phyloP scores from a whole-genome alignment of 2,113 vertebrate genomes.

The Ahaetulla prasina region DNA sequence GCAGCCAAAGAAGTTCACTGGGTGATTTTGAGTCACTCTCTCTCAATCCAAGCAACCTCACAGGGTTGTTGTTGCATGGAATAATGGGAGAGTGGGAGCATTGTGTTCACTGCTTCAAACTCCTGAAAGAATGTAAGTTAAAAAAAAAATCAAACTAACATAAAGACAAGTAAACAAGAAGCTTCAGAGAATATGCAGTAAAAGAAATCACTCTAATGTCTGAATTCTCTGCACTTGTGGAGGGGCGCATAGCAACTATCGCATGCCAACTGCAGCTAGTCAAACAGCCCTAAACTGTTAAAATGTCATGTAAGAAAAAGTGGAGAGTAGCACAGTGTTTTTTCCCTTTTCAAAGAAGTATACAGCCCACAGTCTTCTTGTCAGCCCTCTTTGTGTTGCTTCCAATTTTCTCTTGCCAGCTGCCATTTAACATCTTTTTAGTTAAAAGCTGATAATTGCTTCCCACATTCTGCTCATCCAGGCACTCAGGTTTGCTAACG shows the following conservation, averaged over 20 bases:
- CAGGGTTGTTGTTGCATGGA: not conserved
- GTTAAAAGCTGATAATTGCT: not conserved
- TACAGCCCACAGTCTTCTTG: not conserved
- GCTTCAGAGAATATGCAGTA: not conserved
- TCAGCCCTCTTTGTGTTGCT: not conserved
- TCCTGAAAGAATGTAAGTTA: not conserved
- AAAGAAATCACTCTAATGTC: not conserved
- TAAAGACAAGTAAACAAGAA: not conserved
- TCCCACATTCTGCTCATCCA: not conserved
- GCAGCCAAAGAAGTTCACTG: not conserved
- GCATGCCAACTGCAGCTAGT: not conserved
- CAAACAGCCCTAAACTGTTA: not conserved
- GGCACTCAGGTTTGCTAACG: not conserved
- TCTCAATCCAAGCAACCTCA: not conserved
- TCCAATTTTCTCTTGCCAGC: not conserved
- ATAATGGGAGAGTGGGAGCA: not conserved
- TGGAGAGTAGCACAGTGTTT: not conserved
- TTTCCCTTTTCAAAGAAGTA: not conserved
- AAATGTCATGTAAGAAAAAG: not conserved
- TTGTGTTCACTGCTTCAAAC: not conserved
- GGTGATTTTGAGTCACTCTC: not conserved
- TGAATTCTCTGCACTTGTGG: not conserved
- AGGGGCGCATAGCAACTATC: not conserved
- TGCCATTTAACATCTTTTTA: not conserved
- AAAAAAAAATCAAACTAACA: not conserved